phyloP scores from a whole-genome alignment of 2,888 invertebrate genomes.

The Nebria brevicollis region DNA sequence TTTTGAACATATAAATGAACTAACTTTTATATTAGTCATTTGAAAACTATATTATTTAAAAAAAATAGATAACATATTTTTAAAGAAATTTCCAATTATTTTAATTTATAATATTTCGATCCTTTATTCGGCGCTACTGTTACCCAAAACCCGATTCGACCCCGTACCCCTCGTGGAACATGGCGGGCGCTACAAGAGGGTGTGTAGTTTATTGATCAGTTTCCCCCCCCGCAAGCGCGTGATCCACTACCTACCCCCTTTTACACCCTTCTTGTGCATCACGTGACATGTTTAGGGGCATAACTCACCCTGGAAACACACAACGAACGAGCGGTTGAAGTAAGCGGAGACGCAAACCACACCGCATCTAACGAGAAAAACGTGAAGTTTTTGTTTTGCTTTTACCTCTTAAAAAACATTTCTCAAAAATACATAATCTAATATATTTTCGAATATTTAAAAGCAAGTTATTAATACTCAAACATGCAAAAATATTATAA shows the following conservation, averaged over 20 bases:
- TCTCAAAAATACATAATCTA: not conserved
- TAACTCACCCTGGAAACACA: conserved; percentile 61
- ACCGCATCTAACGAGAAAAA: not conserved
- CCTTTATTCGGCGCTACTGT: conserved; percentile 31
- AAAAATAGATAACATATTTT: not conserved
- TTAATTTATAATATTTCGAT: conserved; percentile 4
- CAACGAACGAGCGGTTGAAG: conserved; percentile 23
- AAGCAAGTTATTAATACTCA: not conserved
- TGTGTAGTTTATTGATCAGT: conserved; percentile 68
- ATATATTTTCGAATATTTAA: not conserved
- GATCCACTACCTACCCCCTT: conserved; percentile 49
- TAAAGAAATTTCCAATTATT: not conserved
- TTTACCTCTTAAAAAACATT: not conserved
- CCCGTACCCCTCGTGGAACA: not conserved
- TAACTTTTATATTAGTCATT: too few species aligned
- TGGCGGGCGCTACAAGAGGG: conserved; percentile 57
- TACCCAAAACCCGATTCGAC: not conserved
- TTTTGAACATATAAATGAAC: too few species aligned
- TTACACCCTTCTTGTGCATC: conserved; percentile 61
- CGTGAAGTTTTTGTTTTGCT: not conserved
- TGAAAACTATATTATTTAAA: too few species aligned
- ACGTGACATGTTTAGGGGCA: conserved; percentile 62
- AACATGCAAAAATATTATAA: not conserved
- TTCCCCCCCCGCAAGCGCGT: conserved; percentile 47
- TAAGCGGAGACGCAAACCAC: conserved; percentile 14